Base-by-base conservation (phyloP, 2,888 invertebrate species). In the Drosophila acutilabella region DNA sequence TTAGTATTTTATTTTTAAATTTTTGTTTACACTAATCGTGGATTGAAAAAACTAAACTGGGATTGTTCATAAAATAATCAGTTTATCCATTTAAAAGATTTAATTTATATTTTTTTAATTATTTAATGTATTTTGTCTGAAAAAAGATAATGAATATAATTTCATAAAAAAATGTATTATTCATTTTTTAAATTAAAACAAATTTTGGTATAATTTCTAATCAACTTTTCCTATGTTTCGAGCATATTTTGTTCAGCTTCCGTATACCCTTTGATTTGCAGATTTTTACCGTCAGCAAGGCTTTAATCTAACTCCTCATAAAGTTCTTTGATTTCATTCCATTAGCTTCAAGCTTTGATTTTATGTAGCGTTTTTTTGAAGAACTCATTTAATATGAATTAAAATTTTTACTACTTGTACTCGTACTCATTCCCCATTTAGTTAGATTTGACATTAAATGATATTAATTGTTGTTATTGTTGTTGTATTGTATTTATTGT, bases 401-500 rank as follows among this genome's bases (percentile, higher is more conserved):
- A 64, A 30, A 60, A 44, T 18, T 40, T 23, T 10, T 14, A 30
- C 47, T 45, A 33, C n/a, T 23, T 23, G 71, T 69, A 71, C 61
- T 30, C 30, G 30, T 30, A 30, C 30, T 30, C 30, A 8, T 36
- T 50, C 73, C 73, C 62, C 67, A 62, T 74, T 70, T 74, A 71
- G 76, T 81, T 81, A 81, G 81, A 53, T 67, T 73, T 81, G 60
- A 44, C 41, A 80, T 72, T 67, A 75, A 74, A 72, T 64, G 78
- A 86, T 81, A 88, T 81, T 91, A 89, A 91, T 84, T 90, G 90
- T 91, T 91, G 91, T 90, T 90, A 84, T 91, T 91, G 86, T 91
- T 90, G 89, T 91, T 90, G 91, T 91, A 89, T 89, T 90, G 90
- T 90, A 89, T 89, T 91, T 89, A 88, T 85, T 91, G 82, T 89